Percentiles rank a stretch among this genome's conserved stretches.
Conservation (phyloP, 2,797 vertebrate genomes). For the Thamnophis elegans region DNA sequence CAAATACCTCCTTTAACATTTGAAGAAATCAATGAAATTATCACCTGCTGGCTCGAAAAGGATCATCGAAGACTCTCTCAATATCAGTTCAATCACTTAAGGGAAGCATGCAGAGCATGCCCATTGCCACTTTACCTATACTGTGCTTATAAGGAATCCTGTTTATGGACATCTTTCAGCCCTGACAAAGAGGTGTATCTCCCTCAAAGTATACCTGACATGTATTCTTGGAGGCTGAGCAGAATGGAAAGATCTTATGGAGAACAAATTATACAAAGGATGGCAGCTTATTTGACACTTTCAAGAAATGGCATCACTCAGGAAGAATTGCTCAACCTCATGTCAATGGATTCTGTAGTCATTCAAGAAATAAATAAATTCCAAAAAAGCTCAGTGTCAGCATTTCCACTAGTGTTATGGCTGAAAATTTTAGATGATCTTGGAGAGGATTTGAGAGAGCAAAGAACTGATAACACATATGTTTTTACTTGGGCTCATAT, state of each 20-base stretch:
- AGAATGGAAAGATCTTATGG: slow-evolving; percentile 70
- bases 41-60: slow-evolving; percentile 49
- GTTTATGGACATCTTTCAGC: slow-evolving; percentile 67
- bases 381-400: slow-evolving; percentile 43
- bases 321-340: slow-evolving; percentile 71
- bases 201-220: slow-evolving; percentile 52
- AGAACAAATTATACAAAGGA: slow-evolving; percentile 64
- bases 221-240: slow-evolving; percentile 60
- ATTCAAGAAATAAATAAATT: slow-evolving; percentile 62
- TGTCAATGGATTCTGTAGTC: slow-evolving; percentile 64
- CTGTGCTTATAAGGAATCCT: slow-evolving; percentile 65
- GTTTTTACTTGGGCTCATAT: slow-evolving; percentile 70
- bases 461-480: slow-evolving; percentile 69
- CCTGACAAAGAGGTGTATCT: slow-evolving; percentile 51
- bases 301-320: slow-evolving; percentile 70
- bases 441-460: slow-evolving; percentile 64
- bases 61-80: slow-evolving; percentile 59
- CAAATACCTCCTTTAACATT: slow-evolving; percentile 60
- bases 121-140: slow-evolving; percentile 69
- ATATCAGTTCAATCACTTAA: slow-evolving; percentile 64
- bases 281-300: slow-evolving; percentile 60
- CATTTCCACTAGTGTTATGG: slow-evolving; percentile 67
- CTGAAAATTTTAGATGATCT: slow-evolving; percentile 61
- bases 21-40: slow-evolving; percentile 57
- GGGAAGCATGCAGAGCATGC: slow-evolving; percentile 64